These are phyloP conservation scores for Drosophila acutilabella DNA, from an alignment of 2,888 invertebrate genomes.

Conservation along the genomic window DNA sequence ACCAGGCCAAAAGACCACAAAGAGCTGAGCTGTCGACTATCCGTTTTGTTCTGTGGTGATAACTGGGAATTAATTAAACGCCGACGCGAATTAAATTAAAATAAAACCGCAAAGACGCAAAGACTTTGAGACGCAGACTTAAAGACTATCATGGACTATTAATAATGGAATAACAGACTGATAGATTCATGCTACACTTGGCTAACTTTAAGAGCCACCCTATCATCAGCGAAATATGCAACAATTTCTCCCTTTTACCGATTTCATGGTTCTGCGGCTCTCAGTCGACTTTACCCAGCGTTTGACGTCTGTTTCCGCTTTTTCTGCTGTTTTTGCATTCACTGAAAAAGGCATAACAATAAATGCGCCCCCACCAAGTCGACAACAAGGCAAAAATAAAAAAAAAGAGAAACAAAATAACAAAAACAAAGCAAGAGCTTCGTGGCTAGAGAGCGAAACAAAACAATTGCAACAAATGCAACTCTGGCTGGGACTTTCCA, in stretches of 20 bases:
- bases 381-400: constrained; percentile 9
- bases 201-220: constrained; percentile 25
- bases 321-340: constrained; percentile 32
- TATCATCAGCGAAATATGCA: not conserved
- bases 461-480: constrained; percentile 67
- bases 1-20: constrained; percentile 43
- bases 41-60: constrained; percentile 70
- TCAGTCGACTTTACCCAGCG: constrained; percentile 17
- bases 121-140: not conserved
- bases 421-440: constrained; percentile 33
- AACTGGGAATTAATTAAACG: constrained; percentile 84
- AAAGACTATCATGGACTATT: constrained; percentile 31
- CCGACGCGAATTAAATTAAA: constrained; percentile 66
- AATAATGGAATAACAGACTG: constrained; percentile 43
- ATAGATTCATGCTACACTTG: not conserved
- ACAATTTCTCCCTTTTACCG: constrained; percentile 3
- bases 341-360: constrained; percentile 56
- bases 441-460: constrained; percentile 18
- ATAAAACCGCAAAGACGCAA: constrained; percentile 46
- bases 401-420: not conserved
- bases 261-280: constrained; percentile 40
- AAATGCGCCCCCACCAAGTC: constrained; percentile 38
- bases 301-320: constrained; percentile 51
- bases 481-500: constrained; percentile 59
- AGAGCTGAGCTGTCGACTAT: constrained; percentile 57